Evolutionary conservation across 2,888 invertebrate genomes (phyloP), one percentile per base, ranked within the genome.

Genomic region (Eupithecia abbreviata): DNA sequence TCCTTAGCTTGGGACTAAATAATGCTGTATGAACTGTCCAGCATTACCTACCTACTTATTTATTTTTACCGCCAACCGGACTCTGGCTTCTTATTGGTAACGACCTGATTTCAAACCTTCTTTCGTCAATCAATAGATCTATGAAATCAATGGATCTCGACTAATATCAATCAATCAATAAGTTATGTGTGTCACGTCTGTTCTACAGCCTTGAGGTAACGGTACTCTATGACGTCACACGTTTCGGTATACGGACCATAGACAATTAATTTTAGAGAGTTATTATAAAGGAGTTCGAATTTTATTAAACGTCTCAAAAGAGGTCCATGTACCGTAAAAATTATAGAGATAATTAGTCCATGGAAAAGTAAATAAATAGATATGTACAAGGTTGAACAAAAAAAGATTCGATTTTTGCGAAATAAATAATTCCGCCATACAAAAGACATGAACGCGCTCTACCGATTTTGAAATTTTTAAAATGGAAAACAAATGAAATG

Each of bases 371-470:
- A 13, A 30, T 30, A 30, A 30, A 30, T 1, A 30, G 30, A 30
- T 30, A 30, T 30, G 30, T 30, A 30, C 49, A 51, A 6, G 15
- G 51, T 15, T 51, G 5, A 51, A 51, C 2, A n/a, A 49, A 49
- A 49, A 49, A n/a, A 0, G 4, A 55, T 55, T n/a, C 5, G 51
- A n/a, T 4, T 55, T 55, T n/a, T 55, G 5, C 4, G 66, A 15
- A 42, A 43, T 10, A 4, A 68, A 43, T 15, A 18, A 62, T 66
- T 68, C 0, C 18, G 1, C 45, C 43, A 12, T 69, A 69, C 18
- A 69, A 69, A 69, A 69, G 69, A 69, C 6, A 45, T 69, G 9
- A 69, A 69, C 69, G 69, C 69, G 69, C 69, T 69, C 47, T 30
- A 69, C 47, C 30, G 30, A 12, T 13, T 18, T 69, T 45, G 1